These are phyloP conservation scores for Lissocephala sabroskyi DNA, from an alignment of 2,888 invertebrate species.

Conservation along the genomic window DNA sequence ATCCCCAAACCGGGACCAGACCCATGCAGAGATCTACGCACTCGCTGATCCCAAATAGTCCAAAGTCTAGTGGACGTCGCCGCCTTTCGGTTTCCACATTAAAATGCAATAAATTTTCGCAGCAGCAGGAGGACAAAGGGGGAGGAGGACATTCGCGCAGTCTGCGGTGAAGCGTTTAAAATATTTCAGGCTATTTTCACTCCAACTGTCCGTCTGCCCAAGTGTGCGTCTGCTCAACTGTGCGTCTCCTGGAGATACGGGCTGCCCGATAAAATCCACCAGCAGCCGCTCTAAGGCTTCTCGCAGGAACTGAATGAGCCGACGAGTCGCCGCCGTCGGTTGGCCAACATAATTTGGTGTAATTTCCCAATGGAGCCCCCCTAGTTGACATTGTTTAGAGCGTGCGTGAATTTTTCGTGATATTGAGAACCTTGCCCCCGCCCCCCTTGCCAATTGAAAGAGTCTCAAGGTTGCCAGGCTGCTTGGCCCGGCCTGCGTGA, in stretches of 20 bases:
- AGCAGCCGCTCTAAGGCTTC: constrained; percentile 35
- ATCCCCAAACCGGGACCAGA: constrained; percentile 42
- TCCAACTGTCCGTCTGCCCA: constrained; percentile 37
- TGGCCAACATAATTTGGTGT: constrained; percentile 60
- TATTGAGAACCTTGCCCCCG: constrained; percentile 47
- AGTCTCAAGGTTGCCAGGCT: constrained; percentile 43
- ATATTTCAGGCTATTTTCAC: constrained; percentile 46
- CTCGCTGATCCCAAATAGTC: constrained; percentile 44
- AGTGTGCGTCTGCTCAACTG: constrained; percentile 40
- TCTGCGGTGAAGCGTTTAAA: constrained; percentile 48
- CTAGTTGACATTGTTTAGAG: constrained; percentile 27
- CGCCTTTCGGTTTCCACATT: constrained; percentile 34
- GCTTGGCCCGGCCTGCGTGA: constrained; percentile 16
- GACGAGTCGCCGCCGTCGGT: constrained; percentile 30
- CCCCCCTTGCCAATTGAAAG: no score
- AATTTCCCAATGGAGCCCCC: constrained; percentile 35
- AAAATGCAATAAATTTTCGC: constrained; percentile 58
- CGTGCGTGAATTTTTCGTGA: constrained; percentile 44
- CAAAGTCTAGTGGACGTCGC: constrained; percentile 44
- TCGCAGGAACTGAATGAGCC: constrained; percentile 20
- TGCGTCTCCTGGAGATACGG: constrained; percentile 41
- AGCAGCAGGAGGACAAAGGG: constrained; percentile 1
- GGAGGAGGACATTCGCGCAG: constrained; percentile 11
- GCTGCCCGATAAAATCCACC: constrained; percentile 35
- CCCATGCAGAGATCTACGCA: constrained; percentile 43